A percentile compares a stretch with the other conserved stretches of the same genome.
Conservation (phyloP, 2,113 vertebrate species). For the Ophiodon elongatus region DNA sequence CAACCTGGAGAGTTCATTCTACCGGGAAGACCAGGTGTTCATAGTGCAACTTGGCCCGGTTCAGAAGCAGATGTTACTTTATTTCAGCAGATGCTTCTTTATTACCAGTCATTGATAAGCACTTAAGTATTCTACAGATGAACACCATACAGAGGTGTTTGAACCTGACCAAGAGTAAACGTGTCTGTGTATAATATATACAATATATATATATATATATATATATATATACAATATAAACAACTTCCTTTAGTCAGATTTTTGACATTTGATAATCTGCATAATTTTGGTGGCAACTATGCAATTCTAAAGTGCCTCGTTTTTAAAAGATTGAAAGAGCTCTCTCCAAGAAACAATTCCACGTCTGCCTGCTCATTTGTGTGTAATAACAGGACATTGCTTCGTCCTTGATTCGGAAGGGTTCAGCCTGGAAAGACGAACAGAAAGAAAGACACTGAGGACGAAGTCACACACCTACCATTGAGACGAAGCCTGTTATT, state of each 20-base stretch:
- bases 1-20: not conserved
- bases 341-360: not conserved
- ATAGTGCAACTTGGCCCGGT: not conserved
- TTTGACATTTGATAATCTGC: not conserved
- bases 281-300: not conserved
- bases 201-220: not conserved
- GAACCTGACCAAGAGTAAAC: not conserved
- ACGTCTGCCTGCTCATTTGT: not conserved
- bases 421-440: not conserved
- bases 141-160: not conserved
- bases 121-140: not conserved
- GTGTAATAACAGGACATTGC: constrained; percentile 18
- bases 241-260: not conserved
- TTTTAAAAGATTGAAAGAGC: not conserved
- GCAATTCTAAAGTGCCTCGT: not conserved
- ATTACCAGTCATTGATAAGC: not conserved
- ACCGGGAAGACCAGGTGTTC: not conserved
- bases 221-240: not conserved
- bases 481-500: constrained; percentile 28
- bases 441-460: not conserved
- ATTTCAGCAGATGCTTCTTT: constrained; percentile 40
- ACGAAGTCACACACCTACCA: constrained; percentile 3
- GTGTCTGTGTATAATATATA: not conserved
- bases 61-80: constrained; percentile 36
- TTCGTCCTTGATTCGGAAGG: constrained; percentile 36